Conservation (phyloP, 2,888 invertebrate genomes). For the Pherbina coryleti region DNA sequence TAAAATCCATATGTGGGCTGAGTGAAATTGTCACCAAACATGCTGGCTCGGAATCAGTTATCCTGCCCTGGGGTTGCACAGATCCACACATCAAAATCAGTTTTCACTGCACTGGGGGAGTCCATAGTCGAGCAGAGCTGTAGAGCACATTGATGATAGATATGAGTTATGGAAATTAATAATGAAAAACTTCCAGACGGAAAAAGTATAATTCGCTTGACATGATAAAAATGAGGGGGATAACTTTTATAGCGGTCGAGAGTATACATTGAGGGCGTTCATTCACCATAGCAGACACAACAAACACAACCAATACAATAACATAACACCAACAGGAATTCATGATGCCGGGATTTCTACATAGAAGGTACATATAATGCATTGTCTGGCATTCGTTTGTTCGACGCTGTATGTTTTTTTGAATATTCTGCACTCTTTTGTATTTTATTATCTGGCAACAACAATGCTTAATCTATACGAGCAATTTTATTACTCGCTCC, state of each 20-base stretch:
- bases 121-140: conserved; percentile 55
- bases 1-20: conserved; percentile 20
- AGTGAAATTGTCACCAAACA: neutral
- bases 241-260: no score
- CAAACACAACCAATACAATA: neutral
- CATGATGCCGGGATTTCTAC: neutral
- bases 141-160: conserved; percentile 58
- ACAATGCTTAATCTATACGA: conserved; percentile 42
- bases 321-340: neutral
- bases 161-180: conserved; percentile 65
- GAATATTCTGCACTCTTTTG: conserved; percentile 15
- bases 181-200: conserved; percentile 51
- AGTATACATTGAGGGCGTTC: neutral
- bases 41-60: neutral
- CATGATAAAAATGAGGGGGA: neutral
- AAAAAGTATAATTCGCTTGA: conserved; percentile 2
- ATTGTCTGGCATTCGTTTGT: neutral
- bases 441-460: conserved; percentile 39
- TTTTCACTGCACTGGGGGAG: neutral
- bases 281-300: neutral
- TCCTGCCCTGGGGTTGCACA: neutral
- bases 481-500: conserved; percentile 41
- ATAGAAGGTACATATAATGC: neutral
- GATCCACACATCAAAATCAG: conserved; percentile 8
- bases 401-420: neutral